Evolutionary conservation across 2,113 vertebrate genomes (phyloP).

Genomic region (Odocoileus hemionus): DNA sequence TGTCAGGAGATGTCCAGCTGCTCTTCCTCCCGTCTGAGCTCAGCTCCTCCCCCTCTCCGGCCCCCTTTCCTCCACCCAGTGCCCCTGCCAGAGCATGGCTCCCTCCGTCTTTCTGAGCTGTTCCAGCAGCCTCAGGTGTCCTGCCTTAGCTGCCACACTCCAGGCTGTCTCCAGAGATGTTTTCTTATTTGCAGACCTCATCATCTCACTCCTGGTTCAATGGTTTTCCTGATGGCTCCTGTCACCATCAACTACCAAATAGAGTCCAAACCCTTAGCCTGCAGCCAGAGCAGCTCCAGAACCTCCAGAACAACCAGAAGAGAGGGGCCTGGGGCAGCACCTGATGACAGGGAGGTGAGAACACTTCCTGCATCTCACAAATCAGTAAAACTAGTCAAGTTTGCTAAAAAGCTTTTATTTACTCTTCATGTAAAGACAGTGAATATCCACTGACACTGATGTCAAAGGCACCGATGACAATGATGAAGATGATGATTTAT

Average conservation of each 20-base stretch:
- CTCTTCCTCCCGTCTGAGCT: neutral
- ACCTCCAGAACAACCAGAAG: accelerated
- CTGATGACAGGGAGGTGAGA: neutral
- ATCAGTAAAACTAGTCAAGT: neutral
- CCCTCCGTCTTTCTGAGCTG: neutral
- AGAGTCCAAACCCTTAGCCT: neutral
- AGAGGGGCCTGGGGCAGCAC: neutral
- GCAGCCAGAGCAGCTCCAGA: neutral
- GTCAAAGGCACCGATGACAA: accelerated
- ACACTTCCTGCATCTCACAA: neutral
- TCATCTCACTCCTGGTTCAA: neutral
- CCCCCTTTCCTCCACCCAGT: too few relatives aligned
- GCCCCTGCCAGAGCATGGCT: neutral
- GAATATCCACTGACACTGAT: neutral
- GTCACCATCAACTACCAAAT: neutral
- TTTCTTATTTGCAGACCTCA: neutral
- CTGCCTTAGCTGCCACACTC: neutral
- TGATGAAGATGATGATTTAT: neutral
- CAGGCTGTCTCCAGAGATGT: neutral
- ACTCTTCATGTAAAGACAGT: neutral
- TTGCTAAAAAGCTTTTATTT: neutral
- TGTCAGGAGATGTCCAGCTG: neutral
- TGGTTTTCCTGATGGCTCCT: neutral
- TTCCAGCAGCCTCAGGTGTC: neutral
- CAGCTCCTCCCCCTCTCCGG: neutral